These are phyloP conservation scores for Promerops cafer DNA, from an alignment of 2,113 vertebrate genomes.

Conservation along the genomic window DNA sequence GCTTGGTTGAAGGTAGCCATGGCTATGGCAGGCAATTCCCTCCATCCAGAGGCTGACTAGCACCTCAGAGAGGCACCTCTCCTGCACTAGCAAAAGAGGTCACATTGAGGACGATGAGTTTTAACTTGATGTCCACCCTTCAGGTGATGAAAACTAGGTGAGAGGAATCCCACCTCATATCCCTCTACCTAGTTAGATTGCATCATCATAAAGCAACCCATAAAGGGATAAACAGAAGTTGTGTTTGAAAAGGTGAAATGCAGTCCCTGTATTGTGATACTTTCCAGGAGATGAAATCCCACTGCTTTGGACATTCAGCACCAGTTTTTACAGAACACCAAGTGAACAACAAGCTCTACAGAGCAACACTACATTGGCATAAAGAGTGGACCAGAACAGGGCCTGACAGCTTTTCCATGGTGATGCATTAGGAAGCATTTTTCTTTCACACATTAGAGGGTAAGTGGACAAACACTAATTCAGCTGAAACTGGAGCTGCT, in stretches of 20 bases:
- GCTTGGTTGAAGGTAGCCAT: fast-evolving
- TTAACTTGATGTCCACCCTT: background rate
- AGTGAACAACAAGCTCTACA: background rate
- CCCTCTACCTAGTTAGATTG: background rate
- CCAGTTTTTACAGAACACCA: background rate
- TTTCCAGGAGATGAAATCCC: background rate
- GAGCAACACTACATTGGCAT: background rate
- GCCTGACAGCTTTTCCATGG: background rate
- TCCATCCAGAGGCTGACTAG: background rate
- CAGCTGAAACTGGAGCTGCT: background rate
- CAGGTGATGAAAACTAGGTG: background rate
- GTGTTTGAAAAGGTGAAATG: background rate
- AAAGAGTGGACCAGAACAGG: background rate
- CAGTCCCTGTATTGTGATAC: background rate
- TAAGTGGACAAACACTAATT: background rate
- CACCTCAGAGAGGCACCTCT: background rate
- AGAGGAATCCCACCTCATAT: background rate
- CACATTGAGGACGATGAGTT: background rate
- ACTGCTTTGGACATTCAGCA: background rate
- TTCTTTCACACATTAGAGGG: background rate
- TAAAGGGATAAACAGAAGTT: background rate
- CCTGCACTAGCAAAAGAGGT: background rate
- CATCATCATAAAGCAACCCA: background rate
- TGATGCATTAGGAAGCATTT: background rate
- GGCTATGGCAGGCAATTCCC: background rate